Evolutionary conservation across 2,888 invertebrate species (phyloP).

Genomic region (Dryadula phaetusa): DNA sequence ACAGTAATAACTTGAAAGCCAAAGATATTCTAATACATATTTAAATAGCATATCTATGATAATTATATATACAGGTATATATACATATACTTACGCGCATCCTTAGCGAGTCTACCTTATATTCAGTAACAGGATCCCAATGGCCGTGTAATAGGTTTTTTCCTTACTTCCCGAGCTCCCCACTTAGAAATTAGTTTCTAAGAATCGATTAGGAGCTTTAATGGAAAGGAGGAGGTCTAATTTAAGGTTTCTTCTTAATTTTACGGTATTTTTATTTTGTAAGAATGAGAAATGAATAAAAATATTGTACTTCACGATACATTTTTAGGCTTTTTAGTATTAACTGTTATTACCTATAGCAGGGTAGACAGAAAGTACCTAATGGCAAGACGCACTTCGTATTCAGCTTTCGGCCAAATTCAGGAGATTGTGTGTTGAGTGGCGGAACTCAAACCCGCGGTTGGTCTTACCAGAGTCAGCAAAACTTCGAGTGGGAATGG

Average conservation of each 20-base stretch:
- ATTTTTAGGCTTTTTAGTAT: not conserved
- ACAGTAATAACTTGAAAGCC: too few relatives aligned
- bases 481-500: too few relatives aligned
- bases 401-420: too few relatives aligned
- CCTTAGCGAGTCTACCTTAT: slow-evolving; percentile 2
- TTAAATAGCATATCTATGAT: not conserved
- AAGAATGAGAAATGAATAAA: too few relatives aligned
- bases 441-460: too few relatives aligned
- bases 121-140: slow-evolving; percentile 47
- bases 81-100: slow-evolving; percentile 16
- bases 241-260: slow-evolving; percentile 21
- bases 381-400: too few relatives aligned
- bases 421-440: too few relatives aligned
- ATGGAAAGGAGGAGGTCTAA: slow-evolving; percentile 39
- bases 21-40: slow-evolving; percentile 7
- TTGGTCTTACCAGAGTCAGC: too few relatives aligned
- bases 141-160: slow-evolving; percentile 55
- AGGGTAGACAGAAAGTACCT: too few relatives aligned
- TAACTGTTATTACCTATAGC: too few relatives aligned
- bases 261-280: not conserved
- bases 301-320: not conserved
- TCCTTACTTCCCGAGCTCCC: slow-evolving; percentile 41
- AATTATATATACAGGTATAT: not conserved
- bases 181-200: slow-evolving; percentile 46
- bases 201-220: slow-evolving; percentile 47